These are phyloP conservation scores for Cantharis lateralis DNA, from an alignment of 2,888 invertebrate genomes.

Conservation along the genomic window DNA sequence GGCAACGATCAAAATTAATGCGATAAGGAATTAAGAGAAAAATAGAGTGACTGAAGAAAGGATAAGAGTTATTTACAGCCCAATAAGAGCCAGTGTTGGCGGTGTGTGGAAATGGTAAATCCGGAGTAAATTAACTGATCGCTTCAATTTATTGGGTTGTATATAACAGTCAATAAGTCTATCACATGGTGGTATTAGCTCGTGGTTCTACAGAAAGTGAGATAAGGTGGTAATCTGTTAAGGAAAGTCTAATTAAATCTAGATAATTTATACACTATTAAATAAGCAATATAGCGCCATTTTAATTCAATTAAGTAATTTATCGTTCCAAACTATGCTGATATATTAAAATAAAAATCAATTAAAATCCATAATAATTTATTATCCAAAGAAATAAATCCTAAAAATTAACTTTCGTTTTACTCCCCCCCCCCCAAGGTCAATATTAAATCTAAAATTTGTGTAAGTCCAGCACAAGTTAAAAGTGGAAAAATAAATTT, in stretches of 20 bases:
- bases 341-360: background rate
- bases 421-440: too few relatives aligned
- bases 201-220: constrained; percentile 16
- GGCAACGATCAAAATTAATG: background rate
- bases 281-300: background rate
- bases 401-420: too few relatives aligned
- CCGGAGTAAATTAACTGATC: constrained; percentile 54
- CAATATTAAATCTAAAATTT: background rate
- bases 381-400: too few relatives aligned
- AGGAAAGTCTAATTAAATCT: background rate
- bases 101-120: constrained; percentile 43
- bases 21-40: constrained; percentile 3
- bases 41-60: constrained; percentile 33
- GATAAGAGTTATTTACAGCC: constrained; percentile 39
- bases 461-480: background rate
- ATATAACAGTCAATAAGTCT: constrained; percentile 57
- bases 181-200: constrained; percentile 39
- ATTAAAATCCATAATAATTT: background rate
- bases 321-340: background rate
- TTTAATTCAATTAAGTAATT: background rate
- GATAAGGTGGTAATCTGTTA: background rate
- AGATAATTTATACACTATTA: background rate
- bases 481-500: background rate
- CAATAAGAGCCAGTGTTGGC: constrained; percentile 39
- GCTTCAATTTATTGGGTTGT: constrained; percentile 54